A percentile compares a stretch with the other conserved stretches of the same genome.
These are phyloP conservation scores for Cervus canadensis DNA, from an alignment of 2,113 vertebrate genomes.

Conservation along the genomic window DNA sequence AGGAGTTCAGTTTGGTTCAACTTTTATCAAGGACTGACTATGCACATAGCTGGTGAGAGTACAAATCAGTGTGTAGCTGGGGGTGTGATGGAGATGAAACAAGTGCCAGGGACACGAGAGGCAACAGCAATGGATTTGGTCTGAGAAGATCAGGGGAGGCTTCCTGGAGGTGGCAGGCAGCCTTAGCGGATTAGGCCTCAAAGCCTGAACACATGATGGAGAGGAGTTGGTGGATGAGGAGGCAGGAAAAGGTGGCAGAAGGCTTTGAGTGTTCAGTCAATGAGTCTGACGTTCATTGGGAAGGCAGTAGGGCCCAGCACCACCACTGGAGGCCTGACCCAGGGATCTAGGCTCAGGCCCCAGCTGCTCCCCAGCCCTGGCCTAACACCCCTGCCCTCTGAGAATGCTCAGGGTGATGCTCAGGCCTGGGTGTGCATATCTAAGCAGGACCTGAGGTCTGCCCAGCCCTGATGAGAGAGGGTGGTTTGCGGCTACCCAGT, in stretches of 20 bases:
- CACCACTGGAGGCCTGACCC: not conserved
- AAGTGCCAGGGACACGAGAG: not conserved
- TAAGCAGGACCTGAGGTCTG: not conserved
- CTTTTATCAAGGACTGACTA: not conserved
- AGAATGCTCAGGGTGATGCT: not conserved
- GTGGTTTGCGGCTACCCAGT: not conserved
- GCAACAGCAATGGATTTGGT: not conserved
- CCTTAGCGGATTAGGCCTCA: not conserved
- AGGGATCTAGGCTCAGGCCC: not conserved
- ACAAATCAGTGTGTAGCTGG: not conserved
- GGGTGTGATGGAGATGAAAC: not conserved
- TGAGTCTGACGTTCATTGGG: not conserved
- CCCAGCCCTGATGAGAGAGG: not conserved
- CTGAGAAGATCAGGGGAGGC: not conserved
- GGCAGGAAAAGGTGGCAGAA: not conserved
- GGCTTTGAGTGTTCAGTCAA: not conserved
- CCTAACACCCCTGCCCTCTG: not conserved
- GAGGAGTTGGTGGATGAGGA: not conserved
- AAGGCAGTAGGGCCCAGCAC: not conserved
- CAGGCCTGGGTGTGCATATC: not conserved
- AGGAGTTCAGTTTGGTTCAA: not conserved
- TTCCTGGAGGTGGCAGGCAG: conserved; percentile 19
- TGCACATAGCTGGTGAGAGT: not conserved
- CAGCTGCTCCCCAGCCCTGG: not conserved
- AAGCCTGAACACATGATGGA: not conserved